Evolutionary conservation across 2,113 vertebrate species (phyloP).

Genomic region (Bos javanicus): DNA sequence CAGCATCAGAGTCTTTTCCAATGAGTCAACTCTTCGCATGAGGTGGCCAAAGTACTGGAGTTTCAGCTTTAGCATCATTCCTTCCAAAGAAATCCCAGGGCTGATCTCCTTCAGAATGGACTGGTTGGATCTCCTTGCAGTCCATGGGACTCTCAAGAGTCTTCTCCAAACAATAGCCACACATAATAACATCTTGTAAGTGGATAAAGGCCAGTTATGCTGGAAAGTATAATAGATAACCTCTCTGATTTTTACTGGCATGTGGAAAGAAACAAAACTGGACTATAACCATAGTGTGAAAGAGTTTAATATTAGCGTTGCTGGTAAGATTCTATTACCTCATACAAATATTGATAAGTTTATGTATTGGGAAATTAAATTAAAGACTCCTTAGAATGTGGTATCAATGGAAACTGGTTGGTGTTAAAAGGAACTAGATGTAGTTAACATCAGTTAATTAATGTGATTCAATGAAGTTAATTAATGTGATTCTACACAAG

Average conservation of each 20-base stretch:
- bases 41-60: no score
- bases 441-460: conserved; percentile 16
- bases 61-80: no score
- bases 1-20: no score
- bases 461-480: background rate
- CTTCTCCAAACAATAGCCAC: background rate
- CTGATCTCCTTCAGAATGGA: no score
- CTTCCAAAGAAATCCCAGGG: no score
- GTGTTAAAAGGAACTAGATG: background rate
- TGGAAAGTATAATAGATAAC: background rate
- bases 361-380: background rate
- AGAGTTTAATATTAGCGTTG: background rate
- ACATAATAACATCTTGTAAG: background rate
- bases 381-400: background rate
- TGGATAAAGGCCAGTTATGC: background rate
- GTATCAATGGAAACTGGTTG: conserved; percentile 21
- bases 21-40: no score
- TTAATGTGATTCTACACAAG: background rate
- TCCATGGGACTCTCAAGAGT: no score
- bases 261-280: background rate
- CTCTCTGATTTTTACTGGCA: background rate
- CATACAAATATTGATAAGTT: background rate
- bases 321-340: background rate
- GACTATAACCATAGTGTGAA: background rate
- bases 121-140: no score